phyloP scores from a whole-genome alignment of 2,888 invertebrate genomes.

The Eupithecia exiguata region DNA sequence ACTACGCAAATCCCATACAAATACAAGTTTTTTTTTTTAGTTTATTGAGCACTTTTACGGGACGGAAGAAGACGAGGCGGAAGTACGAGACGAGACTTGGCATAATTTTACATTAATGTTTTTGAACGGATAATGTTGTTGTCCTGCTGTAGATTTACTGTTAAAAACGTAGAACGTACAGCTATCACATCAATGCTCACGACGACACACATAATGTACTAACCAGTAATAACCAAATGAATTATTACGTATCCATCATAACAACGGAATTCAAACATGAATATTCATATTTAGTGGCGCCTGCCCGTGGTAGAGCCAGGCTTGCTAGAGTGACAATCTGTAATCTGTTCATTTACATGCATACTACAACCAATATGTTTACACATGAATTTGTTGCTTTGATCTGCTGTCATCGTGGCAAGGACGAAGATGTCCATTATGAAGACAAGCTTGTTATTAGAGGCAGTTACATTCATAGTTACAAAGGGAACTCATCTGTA shows the following conservation, averaged over 20 bases:
- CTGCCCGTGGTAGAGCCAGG: neutral
- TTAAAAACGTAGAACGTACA: too few relatives aligned
- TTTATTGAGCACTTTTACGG: too few relatives aligned
- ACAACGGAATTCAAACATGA: neutral
- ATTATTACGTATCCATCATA: conserved; percentile 7
- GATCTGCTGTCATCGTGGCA: neutral
- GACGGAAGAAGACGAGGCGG: too few relatives aligned
- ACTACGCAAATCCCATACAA: too few relatives aligned
- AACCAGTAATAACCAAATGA: neutral
- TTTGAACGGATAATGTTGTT: too few relatives aligned
- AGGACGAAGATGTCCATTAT: neutral
- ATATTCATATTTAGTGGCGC: neutral
- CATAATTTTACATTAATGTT: too few relatives aligned
- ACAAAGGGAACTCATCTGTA: neutral
- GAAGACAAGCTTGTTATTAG: neutral
- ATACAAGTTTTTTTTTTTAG: too few relatives aligned
- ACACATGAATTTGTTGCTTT: conserved; percentile 3
- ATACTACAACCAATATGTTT: neutral
- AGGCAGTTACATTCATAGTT: too few relatives aligned
- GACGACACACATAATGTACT: neutral
- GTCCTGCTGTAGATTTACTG: too few relatives aligned
- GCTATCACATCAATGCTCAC: neutral
- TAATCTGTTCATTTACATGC: conserved; percentile 13
- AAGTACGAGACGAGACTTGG: too few relatives aligned
- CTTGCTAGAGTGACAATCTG: conserved; percentile 1